These are phyloP conservation scores for Phaetusa simplex DNA, from an alignment of 2,113 vertebrate species.

Conservation along the genomic window DNA sequence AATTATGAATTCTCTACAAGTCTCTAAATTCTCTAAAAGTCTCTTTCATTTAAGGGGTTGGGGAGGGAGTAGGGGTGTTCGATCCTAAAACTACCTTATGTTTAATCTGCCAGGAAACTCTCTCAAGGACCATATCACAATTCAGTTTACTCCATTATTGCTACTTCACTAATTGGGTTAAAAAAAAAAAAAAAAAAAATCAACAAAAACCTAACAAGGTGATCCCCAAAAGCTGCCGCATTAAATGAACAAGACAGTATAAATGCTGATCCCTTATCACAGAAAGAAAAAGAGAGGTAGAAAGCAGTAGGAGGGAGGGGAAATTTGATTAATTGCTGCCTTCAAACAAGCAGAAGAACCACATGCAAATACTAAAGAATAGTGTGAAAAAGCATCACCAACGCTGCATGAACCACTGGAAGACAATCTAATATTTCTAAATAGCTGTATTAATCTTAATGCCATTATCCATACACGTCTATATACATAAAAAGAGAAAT, in stretches of 20 bases:
- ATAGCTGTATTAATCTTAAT: not conserved
- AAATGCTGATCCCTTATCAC: not conserved
- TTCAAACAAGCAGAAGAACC: not conserved
- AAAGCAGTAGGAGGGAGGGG: not conserved
- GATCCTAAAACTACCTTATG: not conserved
- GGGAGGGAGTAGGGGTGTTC: not conserved
- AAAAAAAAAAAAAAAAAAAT: not conserved
- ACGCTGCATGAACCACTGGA: not conserved
- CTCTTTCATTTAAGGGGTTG: not conserved
- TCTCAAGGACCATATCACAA: not conserved
- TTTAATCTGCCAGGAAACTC: not conserved
- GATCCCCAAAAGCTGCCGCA: not conserved
- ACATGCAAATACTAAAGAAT: not conserved
- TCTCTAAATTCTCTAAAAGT: not conserved
- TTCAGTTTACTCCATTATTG: not conserved
- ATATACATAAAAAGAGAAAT: not conserved
- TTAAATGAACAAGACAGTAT: not conserved
- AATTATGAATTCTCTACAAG: not conserved
- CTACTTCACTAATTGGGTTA: not conserved
- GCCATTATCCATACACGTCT: not conserved
- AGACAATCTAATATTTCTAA: not conserved
- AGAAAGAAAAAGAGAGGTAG: not conserved
- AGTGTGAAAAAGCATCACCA: not conserved
- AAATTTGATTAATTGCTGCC: slow-evolving; percentile 9
- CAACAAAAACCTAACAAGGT: not conserved